Conservation (phyloP, 2,113 vertebrate species). For the Salminus brasiliensis region DNA sequence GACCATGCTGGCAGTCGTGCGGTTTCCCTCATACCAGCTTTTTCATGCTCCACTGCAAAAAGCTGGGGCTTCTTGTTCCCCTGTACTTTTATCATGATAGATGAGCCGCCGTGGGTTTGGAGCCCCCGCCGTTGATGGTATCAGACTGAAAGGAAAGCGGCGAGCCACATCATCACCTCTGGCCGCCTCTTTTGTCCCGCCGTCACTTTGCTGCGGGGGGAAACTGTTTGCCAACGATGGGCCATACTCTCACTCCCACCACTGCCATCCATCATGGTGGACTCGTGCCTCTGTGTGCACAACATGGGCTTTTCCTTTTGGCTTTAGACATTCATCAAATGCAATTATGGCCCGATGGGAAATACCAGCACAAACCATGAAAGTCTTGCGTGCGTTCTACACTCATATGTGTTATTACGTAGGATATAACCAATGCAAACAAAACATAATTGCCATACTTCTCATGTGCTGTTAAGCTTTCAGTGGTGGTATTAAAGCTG, state of each 20-base stretch:
- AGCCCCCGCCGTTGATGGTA: conserved; percentile 19
- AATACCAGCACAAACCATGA: neutral
- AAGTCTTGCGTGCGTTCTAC: neutral
- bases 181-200: conserved; percentile 29
- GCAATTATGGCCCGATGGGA: neutral
- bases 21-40: conserved; percentile 15
- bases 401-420: neutral
- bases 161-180: conserved; percentile 35
- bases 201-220: conserved; percentile 15
- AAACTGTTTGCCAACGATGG: conserved; percentile 11
- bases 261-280: conserved; percentile 29
- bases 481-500: neutral
- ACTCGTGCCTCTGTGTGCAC: neutral
- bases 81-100: conserved; percentile 39
- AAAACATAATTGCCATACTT: neutral
- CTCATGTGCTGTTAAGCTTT: neutral
- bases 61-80: conserved; percentile 3
- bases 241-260: conserved; percentile 23
- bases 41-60: conserved; percentile 27
- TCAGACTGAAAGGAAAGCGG: conserved; percentile 33
- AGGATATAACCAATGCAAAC: neutral
- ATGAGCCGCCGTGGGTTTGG: conserved; percentile 24
- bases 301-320: conserved; percentile 13
- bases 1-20: conserved; percentile 8
- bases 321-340: neutral